Conservation (phyloP, 1,140 invertebrate genomes). For the Pachypsylla venusta region DNA sequence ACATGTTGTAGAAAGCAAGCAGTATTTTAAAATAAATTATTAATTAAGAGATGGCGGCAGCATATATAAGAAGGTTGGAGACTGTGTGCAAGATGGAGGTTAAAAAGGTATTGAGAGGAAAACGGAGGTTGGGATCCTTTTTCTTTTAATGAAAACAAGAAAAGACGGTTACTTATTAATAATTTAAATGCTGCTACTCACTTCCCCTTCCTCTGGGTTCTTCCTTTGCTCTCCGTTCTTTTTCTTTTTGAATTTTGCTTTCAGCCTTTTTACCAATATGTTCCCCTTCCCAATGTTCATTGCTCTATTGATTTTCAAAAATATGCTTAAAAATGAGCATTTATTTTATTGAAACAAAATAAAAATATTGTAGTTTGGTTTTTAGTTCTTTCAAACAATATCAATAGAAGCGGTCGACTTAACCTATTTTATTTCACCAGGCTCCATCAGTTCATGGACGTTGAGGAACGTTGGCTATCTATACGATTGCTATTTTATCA, state of each 20-base stretch:
- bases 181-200: slow-evolving; percentile 4
- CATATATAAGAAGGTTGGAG: background rate
- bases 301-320: background rate
- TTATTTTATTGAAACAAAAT: too few species aligned
- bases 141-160: slow-evolving; percentile 7
- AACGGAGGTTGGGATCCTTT: slow-evolving; percentile 1
- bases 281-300: background rate
- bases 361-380: too few species aligned
- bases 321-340: too few species aligned
- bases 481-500: too few species aligned
- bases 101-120: background rate
- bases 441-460: too few species aligned
- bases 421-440: too few species aligned
- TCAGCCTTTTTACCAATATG: background rate
- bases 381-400: too few species aligned
- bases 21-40: slow-evolving; percentile 7
- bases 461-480: too few species aligned
- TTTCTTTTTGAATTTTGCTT: background rate
- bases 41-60: slow-evolving; percentile 5
- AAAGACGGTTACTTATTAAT: slow-evolving; percentile 10
- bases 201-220: background rate
- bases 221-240: background rate
- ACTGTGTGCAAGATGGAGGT: background rate
- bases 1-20: background rate
- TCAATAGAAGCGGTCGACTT: too few species aligned